These are phyloP conservation scores for Dromaius novaehollandiae DNA, from an alignment of 2,113 vertebrate species.

Conservation along the genomic window DNA sequence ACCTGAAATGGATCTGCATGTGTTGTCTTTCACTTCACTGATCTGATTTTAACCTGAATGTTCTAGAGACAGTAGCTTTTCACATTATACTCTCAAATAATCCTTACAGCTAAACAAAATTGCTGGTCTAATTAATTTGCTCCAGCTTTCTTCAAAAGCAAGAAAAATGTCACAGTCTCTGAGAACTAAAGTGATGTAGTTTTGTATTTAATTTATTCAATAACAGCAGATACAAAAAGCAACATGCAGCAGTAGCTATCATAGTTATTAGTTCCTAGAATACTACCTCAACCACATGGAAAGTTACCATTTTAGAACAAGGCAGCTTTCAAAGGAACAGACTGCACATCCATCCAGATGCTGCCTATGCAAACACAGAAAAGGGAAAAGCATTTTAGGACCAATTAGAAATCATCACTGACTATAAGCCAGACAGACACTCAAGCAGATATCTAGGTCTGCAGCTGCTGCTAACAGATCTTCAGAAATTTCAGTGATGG, in stretches of 20 bases:
- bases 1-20: background rate
- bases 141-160: background rate
- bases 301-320: background rate
- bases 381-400: background rate
- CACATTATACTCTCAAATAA: background rate
- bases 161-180: background rate
- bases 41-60: background rate
- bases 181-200: background rate
- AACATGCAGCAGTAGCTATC: fast-evolving
- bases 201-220: background rate
- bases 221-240: background rate
- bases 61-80: background rate
- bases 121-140: background rate
- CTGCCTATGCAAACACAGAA: background rate
- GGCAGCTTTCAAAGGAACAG: background rate
- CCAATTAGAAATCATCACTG: background rate
- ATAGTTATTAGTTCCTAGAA: background rate
- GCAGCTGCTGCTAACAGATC: background rate
- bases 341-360: background rate
- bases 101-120: background rate
- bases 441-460: background rate
- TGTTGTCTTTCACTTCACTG: background rate
- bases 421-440: background rate
- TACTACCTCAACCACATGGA: background rate
- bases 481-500: background rate